These are phyloP conservation scores for Steatornis caripensis DNA, from an alignment of 2,113 vertebrate species.

Conservation along the genomic window DNA sequence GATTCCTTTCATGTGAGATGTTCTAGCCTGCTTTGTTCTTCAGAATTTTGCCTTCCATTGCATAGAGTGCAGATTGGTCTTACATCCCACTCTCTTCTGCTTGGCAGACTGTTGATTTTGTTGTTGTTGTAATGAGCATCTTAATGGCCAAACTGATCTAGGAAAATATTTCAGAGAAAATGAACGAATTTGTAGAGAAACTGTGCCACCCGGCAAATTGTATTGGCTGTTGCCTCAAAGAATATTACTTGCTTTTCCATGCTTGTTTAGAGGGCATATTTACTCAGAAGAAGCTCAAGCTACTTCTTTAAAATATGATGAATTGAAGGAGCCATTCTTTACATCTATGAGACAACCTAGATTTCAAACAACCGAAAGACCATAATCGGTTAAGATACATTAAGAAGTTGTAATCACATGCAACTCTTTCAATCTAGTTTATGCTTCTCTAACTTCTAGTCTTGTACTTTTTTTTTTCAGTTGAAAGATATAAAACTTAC, in stretches of 20 bases:
- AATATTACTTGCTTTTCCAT: background rate
- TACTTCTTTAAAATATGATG: background rate
- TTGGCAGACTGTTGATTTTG: background rate
- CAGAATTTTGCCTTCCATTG: background rate
- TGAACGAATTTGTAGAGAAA: background rate
- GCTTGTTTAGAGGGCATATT: background rate
- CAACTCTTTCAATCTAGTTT: background rate
- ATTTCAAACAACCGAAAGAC: background rate
- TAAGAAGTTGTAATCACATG: background rate
- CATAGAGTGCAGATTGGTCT: background rate
- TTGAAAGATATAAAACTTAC: background rate
- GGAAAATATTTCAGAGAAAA: background rate
- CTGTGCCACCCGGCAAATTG: background rate
- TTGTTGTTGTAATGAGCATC: background rate
- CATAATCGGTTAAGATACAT: background rate
- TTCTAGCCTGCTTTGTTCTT: background rate
- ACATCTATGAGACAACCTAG: background rate
- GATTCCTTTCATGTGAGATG: background rate
- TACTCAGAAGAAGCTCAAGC: background rate
- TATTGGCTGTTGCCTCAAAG: background rate
- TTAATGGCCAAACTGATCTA: background rate
- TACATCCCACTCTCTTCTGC: background rate
- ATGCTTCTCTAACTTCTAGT: background rate
- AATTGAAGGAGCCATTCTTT: background rate
- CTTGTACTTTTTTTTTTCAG: background rate